phyloP scores from a whole-genome alignment of 35 echinoderm and acorn worm genomes.

The Apostichopus parvimensis region DNA sequence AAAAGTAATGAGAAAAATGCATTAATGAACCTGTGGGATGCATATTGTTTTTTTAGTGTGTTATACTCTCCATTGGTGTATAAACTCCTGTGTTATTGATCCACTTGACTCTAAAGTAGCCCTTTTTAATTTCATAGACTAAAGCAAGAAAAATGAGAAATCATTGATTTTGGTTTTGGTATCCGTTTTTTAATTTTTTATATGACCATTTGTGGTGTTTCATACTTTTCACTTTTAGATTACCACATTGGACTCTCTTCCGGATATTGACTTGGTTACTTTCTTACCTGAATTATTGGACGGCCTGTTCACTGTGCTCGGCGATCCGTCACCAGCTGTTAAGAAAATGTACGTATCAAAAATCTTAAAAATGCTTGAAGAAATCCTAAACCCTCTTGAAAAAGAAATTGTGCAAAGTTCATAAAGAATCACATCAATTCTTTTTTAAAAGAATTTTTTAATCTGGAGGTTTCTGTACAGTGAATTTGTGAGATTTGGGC shows the following conservation, averaged over 20 bases:
- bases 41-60: no score
- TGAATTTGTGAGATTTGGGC: no score
- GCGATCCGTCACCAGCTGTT: slow-evolving; percentile 51
- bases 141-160: no score
- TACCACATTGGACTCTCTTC: slow-evolving; percentile 78
- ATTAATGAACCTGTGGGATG: no score
- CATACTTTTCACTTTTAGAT: slow-evolving; percentile 49
- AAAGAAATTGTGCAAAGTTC: slow-evolving; percentile 13
- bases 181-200: no score
- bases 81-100: no score
- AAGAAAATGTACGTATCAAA: slow-evolving; percentile 16
- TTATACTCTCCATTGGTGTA: no score
- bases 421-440: neutral
- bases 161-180: no score
- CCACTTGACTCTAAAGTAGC: no score
- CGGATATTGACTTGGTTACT: slow-evolving; percentile 77
- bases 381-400: neutral
- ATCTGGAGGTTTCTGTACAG: neutral
- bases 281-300: slow-evolving; percentile 84
- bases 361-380: slow-evolving; percentile 7
- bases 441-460: neutral
- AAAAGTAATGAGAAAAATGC: no score
- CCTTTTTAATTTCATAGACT: no score
- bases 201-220: neutral
- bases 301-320: slow-evolving; percentile 81